Conservation (phyloP, 2,797 vertebrate species). For the Microctenopoma stevenorrisi region DNA sequence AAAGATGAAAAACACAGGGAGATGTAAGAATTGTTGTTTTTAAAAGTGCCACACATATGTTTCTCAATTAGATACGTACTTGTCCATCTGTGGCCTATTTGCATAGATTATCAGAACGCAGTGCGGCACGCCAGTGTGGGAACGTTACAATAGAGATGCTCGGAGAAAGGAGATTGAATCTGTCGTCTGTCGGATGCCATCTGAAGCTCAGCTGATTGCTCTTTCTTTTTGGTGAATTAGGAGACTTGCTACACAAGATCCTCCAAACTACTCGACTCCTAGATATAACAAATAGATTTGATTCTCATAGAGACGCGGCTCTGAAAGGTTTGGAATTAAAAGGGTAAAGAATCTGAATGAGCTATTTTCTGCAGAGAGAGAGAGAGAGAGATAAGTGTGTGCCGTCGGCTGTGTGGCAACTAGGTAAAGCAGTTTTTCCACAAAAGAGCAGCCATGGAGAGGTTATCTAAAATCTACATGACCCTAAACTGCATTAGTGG, state of each 20-base stretch:
- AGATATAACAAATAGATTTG: constrained; percentile 73
- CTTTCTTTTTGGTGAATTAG: constrained; percentile 70
- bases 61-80: constrained; percentile 61
- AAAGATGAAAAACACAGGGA: constrained; percentile 21
- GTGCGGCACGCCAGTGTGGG: constrained; percentile 42
- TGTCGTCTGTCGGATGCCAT: constrained; percentile 62
- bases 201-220: constrained; percentile 76
- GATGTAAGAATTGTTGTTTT: constrained; percentile 65
- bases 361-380: constrained; percentile 28
- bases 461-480: constrained; percentile 50
- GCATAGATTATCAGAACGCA: constrained; percentile 65
- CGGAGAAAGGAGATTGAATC: constrained; percentile 58
- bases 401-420: constrained; percentile 35
- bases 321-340: constrained; percentile 40
- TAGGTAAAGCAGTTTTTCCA: constrained; percentile 38
- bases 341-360: constrained; percentile 41
- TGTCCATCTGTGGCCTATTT: constrained; percentile 75
- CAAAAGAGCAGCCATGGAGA: constrained; percentile 17
- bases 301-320: constrained; percentile 61
- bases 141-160: constrained; percentile 58
- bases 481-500: constrained; percentile 48
- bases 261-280: constrained; percentile 67
- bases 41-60: constrained; percentile 62
- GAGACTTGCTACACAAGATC: constrained; percentile 49
- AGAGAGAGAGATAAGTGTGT: neutral